Percentiles rank a stretch among this genome's conserved stretches.
Conservation (phyloP, 1,140 invertebrate genomes). For the Zaprionus vittiger region DNA sequence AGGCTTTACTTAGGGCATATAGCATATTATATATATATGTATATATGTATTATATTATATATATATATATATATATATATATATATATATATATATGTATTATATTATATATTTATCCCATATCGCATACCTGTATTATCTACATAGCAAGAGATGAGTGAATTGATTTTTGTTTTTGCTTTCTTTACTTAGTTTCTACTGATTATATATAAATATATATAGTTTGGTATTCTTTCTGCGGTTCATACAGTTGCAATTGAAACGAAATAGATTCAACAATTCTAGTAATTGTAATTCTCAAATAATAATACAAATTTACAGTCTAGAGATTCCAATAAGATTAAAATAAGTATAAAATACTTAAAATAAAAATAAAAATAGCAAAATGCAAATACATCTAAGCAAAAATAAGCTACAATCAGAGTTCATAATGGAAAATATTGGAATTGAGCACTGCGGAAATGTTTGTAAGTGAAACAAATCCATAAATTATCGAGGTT, state of each 20-base stretch:
- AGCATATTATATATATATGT: not conserved
- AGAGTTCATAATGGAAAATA: slow-evolving; percentile 11
- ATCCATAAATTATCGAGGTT: too few relatives aligned
- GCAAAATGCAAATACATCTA: slow-evolving; percentile 22
- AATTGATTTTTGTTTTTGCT: slow-evolving; percentile 65
- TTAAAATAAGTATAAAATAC: slow-evolving; percentile 17
- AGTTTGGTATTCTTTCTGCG: slow-evolving; percentile 13
- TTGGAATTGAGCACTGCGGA: not conserved
- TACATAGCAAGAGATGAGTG: slow-evolving; percentile 53
- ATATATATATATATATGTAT: too few relatives aligned
- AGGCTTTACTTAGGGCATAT: slow-evolving; percentile 11
- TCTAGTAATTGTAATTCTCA: slow-evolving; percentile 6
- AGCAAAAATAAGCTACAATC: slow-evolving; percentile 22
- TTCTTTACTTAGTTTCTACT: slow-evolving; percentile 48
- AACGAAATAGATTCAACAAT: slow-evolving; percentile 19
- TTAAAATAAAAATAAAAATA: slow-evolving; percentile 20
- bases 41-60: not conserved
- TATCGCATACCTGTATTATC: slow-evolving; percentile 12
- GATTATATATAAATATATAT: not conserved
- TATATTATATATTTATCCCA: slow-evolving; percentile 5
- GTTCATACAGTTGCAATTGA: slow-evolving; percentile 27
- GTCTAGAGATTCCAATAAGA: slow-evolving; percentile 27
- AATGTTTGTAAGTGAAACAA: too few relatives aligned
- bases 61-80: slow-evolving; percentile 7
- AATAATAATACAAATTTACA: slow-evolving; percentile 7